Evolutionary conservation across 2,797 vertebrate species (phyloP).

Genomic region (Sebastes wilsoni): DNA sequence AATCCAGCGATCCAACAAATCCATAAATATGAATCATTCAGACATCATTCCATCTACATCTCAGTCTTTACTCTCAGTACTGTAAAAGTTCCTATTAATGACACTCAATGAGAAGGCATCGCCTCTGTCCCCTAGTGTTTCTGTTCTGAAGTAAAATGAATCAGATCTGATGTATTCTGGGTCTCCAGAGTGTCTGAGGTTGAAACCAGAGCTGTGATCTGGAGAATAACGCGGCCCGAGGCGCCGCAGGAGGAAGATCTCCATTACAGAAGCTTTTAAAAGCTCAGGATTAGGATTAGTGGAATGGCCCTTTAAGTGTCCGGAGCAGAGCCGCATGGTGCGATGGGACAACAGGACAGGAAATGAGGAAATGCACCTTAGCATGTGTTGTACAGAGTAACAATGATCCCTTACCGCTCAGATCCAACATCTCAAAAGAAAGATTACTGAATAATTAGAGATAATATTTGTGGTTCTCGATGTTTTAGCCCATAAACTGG

Average conservation of each 20-base stretch:
- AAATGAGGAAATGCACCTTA: slow-evolving; percentile 39
- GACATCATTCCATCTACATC: background rate
- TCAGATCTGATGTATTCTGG: background rate
- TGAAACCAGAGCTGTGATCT: slow-evolving; percentile 34
- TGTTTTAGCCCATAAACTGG: background rate
- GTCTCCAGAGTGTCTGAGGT: slow-evolving; percentile 7
- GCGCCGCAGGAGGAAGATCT: slow-evolving; percentile 30
- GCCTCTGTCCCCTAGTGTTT: background rate
- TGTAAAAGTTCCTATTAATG: background rate
- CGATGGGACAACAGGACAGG: slow-evolving; percentile 27
- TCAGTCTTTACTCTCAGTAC: background rate
- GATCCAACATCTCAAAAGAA: background rate
- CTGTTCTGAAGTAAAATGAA: background rate
- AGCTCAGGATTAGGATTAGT: slow-evolving; percentile 67
- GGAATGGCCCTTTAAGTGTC: slow-evolving; percentile 53
- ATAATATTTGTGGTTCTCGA: background rate
- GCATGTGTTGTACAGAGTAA: background rate
- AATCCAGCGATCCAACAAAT: background rate
- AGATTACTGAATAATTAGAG: background rate
- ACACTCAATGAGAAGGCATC: background rate
- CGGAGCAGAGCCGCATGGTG: background rate
- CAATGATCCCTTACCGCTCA: background rate
- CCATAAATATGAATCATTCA: background rate
- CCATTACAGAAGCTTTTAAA: slow-evolving; percentile 72
- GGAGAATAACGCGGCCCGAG: slow-evolving; percentile 11